Base-by-base conservation (phyloP, 1,140 invertebrate species). In the Platorchestia sp. region DNA sequence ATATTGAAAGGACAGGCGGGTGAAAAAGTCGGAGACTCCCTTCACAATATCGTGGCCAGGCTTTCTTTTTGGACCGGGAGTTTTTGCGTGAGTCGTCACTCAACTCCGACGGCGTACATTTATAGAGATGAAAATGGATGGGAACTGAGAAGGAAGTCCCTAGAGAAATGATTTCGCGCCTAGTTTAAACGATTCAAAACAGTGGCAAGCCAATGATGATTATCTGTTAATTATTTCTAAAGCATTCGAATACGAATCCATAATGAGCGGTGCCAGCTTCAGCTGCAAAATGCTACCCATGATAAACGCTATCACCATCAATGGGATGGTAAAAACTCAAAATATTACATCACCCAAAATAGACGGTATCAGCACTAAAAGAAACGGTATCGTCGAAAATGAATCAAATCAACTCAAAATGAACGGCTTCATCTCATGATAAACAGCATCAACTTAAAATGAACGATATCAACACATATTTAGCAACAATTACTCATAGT, bases 21-120 rank as follows among this genome's bases (percentile, higher is more conserved):
- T 0, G 45, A 93, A 93, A 93, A 93, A 47, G 19, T 45, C 91
- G 19, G 91, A 19, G 91, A 7, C 40, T 86, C 42, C 51, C 3
- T 43, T 86, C 53, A 41, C 87, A 95, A 87, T 95, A 47, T 87
- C 36, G 86, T 10, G 40, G 45, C 47, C 87, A 22, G 75, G 36
- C 40, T 86, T 95, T 95, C 95, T 90, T 86, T 86, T 59, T 3
- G 44, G 45, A 87, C 59, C 59, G 45, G 44, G 44, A 47, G 36
- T 75, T 95, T 95, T 95, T 95, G 47, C 36, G 41, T 27, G 41
- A 27, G 53, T 90, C 86, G 51, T 45, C 90, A 45, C 95, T 53
- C 36, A 40, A 95, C 89, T 42, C 51, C 89, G 59, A 53, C 59
- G 86, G 44, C 59, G n/a, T 89, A 89, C 43, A 42, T 89, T 89